These are phyloP conservation scores for Elephantulus edwardii DNA, from an alignment of 2,113 vertebrate species.

Conservation along the genomic window DNA sequence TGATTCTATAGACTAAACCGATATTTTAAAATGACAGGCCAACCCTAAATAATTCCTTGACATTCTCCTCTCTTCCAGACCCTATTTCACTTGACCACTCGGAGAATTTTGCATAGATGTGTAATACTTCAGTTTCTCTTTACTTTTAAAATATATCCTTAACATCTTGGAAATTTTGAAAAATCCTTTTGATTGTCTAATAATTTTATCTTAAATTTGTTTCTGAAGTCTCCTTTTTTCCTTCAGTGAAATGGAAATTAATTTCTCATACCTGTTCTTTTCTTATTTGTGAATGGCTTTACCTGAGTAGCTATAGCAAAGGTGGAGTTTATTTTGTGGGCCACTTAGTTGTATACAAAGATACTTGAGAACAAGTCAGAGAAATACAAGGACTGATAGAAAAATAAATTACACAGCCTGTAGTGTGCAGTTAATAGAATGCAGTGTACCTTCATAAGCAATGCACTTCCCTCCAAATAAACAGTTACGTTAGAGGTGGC, in stretches of 20 bases:
- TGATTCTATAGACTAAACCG: background rate
- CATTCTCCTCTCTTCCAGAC: background rate
- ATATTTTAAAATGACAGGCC: background rate
- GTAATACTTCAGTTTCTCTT: constrained; percentile 19
- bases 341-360: constrained; percentile 24
- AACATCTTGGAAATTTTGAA: background rate
- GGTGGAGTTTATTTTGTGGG: constrained; percentile 12
- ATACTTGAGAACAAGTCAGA: constrained; percentile 50
- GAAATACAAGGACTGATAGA: background rate
- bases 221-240: constrained; percentile 23
- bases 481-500: background rate
- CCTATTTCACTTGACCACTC: background rate
- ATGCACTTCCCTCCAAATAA: background rate
- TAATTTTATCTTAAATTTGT: constrained; percentile 40
- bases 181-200: constrained; percentile 25
- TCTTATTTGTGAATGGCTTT: background rate
- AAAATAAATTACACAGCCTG: background rate
- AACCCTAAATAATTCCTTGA: background rate
- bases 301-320: background rate
- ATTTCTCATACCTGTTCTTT: background rate
- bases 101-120: background rate
- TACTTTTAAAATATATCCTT: constrained; percentile 15
- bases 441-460: constrained; percentile 32
- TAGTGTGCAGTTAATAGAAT: constrained; percentile 24
- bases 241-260: background rate